Conservation (phyloP, 2,797 vertebrate species). For the Hyperoplus lanceolatus region DNA sequence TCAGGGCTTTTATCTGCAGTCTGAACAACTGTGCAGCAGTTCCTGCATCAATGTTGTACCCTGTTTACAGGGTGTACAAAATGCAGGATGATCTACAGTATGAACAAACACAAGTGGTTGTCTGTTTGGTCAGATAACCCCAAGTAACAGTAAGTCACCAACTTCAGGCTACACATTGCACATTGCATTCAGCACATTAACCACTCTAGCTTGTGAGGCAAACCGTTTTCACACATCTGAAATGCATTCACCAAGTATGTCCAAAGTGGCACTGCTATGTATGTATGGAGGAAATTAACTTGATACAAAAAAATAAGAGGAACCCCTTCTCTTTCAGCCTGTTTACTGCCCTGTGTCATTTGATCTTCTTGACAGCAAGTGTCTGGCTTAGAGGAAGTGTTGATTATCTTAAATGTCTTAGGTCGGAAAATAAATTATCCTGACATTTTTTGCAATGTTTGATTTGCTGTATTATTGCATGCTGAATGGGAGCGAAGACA, state of each 20-base stretch:
- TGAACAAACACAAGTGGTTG: neutral
- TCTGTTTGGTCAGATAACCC: neutral
- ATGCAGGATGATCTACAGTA: neutral
- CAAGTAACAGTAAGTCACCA: neutral
- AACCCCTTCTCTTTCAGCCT: constrained; percentile 13
- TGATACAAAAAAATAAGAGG: constrained; percentile 25
- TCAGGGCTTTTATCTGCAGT: constrained; percentile 30
- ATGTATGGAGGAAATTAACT: constrained; percentile 43
- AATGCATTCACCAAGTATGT: neutral
- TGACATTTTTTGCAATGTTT: neutral
- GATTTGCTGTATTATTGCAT: constrained; percentile 5
- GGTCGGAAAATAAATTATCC: neutral
- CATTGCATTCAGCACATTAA: constrained; percentile 3
- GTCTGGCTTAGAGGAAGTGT: neutral
- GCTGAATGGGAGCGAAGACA: neutral
- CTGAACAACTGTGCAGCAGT: neutral
- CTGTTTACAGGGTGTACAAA: neutral
- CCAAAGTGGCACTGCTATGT: neutral
- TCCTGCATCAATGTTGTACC: neutral
- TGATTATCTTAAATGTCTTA: neutral
- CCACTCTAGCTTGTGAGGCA: constrained; percentile 17
- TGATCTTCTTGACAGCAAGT: neutral
- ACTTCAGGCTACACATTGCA: neutral
- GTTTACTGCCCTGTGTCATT: neutral
- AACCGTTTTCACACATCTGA: constrained; percentile 43